These are phyloP conservation scores for Parnassius smintheus DNA, from an alignment of 2,888 invertebrate genomes.

Conservation along the genomic window DNA sequence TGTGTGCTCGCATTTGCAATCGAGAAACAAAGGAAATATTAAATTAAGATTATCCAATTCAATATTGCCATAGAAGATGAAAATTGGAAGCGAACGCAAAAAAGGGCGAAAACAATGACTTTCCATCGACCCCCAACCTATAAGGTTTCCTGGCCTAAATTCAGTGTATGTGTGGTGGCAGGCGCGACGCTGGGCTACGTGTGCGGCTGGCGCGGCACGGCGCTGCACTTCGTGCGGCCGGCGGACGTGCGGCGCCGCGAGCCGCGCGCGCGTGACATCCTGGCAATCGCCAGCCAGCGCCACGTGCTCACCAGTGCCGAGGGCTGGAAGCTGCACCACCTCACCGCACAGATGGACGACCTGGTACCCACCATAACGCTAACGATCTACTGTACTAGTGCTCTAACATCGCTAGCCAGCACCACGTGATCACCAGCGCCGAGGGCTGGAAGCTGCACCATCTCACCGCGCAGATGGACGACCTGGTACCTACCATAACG, in stretches of 20 bases:
- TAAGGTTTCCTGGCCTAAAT: slow-evolving; percentile 67
- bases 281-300: slow-evolving; percentile 93
- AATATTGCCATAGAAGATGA: slow-evolving; percentile 12
- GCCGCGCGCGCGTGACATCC: slow-evolving; percentile 86
- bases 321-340: slow-evolving; percentile 97
- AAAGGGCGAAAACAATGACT: slow-evolving; percentile 69
- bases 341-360: slow-evolving; percentile 96
- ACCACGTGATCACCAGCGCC: slow-evolving; percentile 91
- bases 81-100: slow-evolving; percentile 44
- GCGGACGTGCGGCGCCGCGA: slow-evolving; percentile 94
- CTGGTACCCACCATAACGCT: slow-evolving; percentile 80
- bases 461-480: slow-evolving; percentile 95
- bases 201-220: slow-evolving; percentile 76
- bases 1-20: not conserved
- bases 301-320: slow-evolving; percentile 93
- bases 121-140: slow-evolving; percentile 50
- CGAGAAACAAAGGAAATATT: slow-evolving; percentile 14
- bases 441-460: slow-evolving; percentile 98
- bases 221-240: slow-evolving; percentile 72
- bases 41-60: slow-evolving; percentile 17
- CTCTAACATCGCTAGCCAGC: slow-evolving; percentile 88
- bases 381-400: not conserved
- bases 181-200: slow-evolving; percentile 68
- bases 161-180: slow-evolving; percentile 42
- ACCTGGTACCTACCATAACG: slow-evolving; percentile 83